phyloP scores from a whole-genome alignment of 1,140 invertebrate species.

The Drosophila arawakana region DNA sequence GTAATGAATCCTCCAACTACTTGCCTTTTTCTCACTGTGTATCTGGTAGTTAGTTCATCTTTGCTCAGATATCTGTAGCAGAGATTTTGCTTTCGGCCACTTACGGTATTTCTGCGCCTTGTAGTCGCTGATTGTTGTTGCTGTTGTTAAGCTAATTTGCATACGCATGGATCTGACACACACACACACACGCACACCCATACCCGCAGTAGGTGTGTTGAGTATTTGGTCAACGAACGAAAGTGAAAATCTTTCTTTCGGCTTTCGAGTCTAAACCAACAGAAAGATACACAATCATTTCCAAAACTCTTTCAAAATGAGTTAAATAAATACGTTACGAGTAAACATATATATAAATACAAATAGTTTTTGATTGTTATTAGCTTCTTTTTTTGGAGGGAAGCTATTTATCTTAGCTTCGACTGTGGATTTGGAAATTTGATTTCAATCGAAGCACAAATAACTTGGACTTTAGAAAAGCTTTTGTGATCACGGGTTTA shows the following conservation, averaged over 20 bases:
- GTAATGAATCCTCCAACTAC: too few relatives aligned
- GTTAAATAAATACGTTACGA: conserved; percentile 47
- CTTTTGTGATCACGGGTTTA: conserved; percentile 38
- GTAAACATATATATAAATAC: background rate
- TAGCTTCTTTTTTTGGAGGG: conserved; percentile 21
- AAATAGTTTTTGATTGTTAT: background rate
- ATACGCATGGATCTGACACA: conserved; percentile 57
- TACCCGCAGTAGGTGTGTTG: background rate
- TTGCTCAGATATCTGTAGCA: conserved; percentile 65
- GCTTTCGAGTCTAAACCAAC: conserved; percentile 50
- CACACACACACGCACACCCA: conserved; percentile 2
- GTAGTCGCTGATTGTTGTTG: conserved; percentile 53
- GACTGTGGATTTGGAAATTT: conserved; percentile 35
- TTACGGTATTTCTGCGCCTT: conserved; percentile 76
- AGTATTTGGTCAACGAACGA: conserved; percentile 53
- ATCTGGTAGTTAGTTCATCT: conserved; percentile 47
- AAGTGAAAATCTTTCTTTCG: conserved; percentile 69
- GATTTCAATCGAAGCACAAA: conserved; percentile 59
- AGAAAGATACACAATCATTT: conserved; percentile 62
- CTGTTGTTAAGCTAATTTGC: conserved; percentile 67
- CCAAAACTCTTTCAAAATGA: conserved; percentile 58
- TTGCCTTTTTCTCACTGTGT: conserved; percentile 1
- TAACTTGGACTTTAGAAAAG: conserved; percentile 52
- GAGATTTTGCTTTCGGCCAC: conserved; percentile 71
- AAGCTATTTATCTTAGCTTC: conserved; percentile 28